Evolutionary conservation across 2,888 invertebrate genomes (phyloP).

Genomic region (Chironomus riparius): DNA sequence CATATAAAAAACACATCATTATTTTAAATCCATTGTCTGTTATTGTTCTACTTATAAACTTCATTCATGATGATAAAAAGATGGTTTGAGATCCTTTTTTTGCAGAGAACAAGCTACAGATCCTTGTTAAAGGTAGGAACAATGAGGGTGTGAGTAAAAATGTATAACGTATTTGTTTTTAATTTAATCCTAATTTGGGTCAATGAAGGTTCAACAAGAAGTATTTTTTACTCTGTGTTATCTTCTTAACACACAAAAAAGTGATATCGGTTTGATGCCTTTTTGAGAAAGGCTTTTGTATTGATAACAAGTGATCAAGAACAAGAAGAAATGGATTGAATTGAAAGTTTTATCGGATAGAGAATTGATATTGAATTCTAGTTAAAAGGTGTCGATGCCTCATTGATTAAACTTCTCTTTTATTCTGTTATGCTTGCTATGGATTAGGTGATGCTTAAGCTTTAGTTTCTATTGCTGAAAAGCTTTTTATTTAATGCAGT

Average conservation of each 20-base stretch:
- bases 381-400: too few relatives aligned
- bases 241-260: not conserved
- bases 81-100: not conserved
- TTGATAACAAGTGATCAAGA: too few relatives aligned
- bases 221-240: not conserved
- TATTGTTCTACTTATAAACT: not conserved
- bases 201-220: constrained; percentile 7
- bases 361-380: too few relatives aligned
- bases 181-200: constrained; percentile 25
- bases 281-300: not conserved
- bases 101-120: not conserved
- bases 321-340: too few relatives aligned
- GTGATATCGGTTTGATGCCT: not conserved
- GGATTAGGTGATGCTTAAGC: too few relatives aligned
- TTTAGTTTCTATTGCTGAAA: too few relatives aligned
- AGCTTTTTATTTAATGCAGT: too few relatives aligned
- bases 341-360: too few relatives aligned
- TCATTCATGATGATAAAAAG: not conserved
- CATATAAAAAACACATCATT: constrained; percentile 15
- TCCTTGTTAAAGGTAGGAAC: constrained; percentile 6
- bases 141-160: not conserved
- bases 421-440: too few relatives aligned
- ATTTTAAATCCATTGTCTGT: constrained; percentile 3
- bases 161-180: constrained; percentile 24
- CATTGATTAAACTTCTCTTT: too few relatives aligned